Conservation (phyloP, 2,797 vertebrate genomes). For the Rhinoraja longicauda region DNA sequence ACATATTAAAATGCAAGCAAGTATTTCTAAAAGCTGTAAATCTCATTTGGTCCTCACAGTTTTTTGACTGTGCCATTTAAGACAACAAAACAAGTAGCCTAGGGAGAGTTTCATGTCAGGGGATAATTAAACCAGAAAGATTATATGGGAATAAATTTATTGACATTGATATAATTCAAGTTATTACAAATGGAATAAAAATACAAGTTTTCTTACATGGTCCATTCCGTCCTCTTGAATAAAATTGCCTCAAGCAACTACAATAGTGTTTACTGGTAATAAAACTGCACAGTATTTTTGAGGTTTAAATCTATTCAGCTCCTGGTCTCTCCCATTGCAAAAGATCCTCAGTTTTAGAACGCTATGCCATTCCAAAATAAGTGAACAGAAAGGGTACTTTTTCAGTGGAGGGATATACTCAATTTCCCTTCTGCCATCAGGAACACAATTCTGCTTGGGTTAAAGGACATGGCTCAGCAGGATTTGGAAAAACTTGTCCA, state of each 20-base stretch:
- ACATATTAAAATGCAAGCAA: not conserved
- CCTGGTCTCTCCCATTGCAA: not conserved
- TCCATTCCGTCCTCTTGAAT: not conserved
- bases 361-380: not conserved
- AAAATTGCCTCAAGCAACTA: slow-evolving; percentile 16
- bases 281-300: not conserved
- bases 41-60: not conserved
- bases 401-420: not conserved
- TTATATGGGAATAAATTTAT: not conserved
- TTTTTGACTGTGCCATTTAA: not conserved
- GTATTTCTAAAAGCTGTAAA: not conserved
- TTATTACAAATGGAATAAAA: slow-evolving; percentile 8
- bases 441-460: too few species aligned
- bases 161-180: slow-evolving; percentile 35
- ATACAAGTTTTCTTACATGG: slow-evolving; percentile 26
- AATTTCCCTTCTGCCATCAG: not conserved
- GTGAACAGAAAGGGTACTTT: not conserved
- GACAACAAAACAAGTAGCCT: slow-evolving; percentile 6
- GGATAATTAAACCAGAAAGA: slow-evolving; percentile 20
- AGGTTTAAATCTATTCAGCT: not conserved
- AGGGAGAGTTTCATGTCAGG: not conserved
- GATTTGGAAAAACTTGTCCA: too few species aligned
- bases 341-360: too few species aligned
- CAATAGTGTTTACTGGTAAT: slow-evolving; percentile 15
- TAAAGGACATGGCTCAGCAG: too few species aligned